Evolutionary conservation across 2,113 vertebrate species (phyloP).

Genomic region (Clupea harengus): DNA sequence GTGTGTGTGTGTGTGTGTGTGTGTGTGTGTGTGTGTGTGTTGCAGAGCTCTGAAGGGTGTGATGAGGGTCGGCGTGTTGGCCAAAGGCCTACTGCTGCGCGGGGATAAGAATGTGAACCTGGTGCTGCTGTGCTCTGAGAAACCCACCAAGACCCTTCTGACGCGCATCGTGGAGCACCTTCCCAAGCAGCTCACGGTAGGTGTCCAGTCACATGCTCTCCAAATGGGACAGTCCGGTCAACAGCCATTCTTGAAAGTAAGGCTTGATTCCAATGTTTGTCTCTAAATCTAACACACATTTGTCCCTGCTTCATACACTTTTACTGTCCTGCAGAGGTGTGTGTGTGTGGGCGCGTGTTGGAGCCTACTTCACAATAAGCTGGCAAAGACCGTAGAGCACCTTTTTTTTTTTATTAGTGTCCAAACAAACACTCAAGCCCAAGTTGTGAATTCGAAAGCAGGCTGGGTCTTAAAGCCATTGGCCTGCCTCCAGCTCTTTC

Average conservation of each 20-base stretch:
- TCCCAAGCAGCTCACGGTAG: slow-evolving; percentile 93
- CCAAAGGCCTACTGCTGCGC: slow-evolving; percentile 92
- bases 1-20: neutral
- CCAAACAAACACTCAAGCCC: neutral
- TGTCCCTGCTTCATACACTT: neutral
- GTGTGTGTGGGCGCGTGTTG: neutral
- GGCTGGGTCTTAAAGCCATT: too few relatives aligned
- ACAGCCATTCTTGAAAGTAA: neutral
- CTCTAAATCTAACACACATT: neutral
- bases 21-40: neutral
- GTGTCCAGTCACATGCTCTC: slow-evolving; percentile 65
- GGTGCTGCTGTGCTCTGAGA: slow-evolving; percentile 92
- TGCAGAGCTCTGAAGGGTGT: slow-evolving; percentile 92
- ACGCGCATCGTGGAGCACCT: slow-evolving; percentile 89
- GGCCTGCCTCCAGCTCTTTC: neutral
- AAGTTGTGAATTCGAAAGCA: neutral
- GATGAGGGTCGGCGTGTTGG: slow-evolving; percentile 93
- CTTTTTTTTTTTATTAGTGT: neutral
- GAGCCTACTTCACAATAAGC: neutral
- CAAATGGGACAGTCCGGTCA: neutral
- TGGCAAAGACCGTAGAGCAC: neutral
- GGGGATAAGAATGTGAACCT: slow-evolving; percentile 94
- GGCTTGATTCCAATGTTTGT: neutral
- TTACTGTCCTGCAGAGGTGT: neutral
- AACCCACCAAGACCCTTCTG: slow-evolving; percentile 86